These are phyloP conservation scores for Craseonycteris thonglongyai DNA, from an alignment of 2,113 vertebrate genomes.

Conservation along the genomic window DNA sequence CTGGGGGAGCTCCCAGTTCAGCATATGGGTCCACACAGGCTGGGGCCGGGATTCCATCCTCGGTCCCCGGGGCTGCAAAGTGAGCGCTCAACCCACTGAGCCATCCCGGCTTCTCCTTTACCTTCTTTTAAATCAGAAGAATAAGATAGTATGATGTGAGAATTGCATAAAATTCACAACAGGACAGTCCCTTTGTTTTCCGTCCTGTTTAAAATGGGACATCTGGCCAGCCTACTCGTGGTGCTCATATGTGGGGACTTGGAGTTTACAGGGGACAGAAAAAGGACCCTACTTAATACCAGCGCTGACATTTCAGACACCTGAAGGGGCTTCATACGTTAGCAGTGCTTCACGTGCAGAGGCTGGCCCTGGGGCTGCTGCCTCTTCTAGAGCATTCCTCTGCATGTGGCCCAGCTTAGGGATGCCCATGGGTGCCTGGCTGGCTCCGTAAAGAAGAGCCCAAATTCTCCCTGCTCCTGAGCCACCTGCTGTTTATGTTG, in stretches of 20 bases:
- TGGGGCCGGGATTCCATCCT: no score
- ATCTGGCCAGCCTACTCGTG: no score
- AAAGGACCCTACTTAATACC: no score
- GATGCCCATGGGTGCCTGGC: no score
- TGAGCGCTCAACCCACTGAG: no score
- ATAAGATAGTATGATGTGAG: neutral
- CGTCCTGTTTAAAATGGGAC: no score
- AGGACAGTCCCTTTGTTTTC: no score
- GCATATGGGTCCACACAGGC: no score
- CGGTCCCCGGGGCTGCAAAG: no score
- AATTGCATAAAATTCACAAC: neutral
- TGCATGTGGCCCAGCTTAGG: rapidly evolving
- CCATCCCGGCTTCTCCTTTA: no score
- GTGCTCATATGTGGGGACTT: rapidly evolving
- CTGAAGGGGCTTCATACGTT: rapidly evolving
- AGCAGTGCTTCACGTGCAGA: neutral
- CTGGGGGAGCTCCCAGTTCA: no score
- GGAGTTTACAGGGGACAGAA: neutral
- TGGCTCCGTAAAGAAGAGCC: neutral
- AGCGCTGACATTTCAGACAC: neutral
- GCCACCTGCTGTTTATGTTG: neutral
- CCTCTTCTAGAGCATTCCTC: neutral
- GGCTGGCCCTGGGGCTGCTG: neutral
- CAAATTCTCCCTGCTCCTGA: neutral
- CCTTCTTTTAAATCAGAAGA: neutral